Conservation (phyloP, 2,797 vertebrate genomes). For the Alosa sapidissima region DNA sequence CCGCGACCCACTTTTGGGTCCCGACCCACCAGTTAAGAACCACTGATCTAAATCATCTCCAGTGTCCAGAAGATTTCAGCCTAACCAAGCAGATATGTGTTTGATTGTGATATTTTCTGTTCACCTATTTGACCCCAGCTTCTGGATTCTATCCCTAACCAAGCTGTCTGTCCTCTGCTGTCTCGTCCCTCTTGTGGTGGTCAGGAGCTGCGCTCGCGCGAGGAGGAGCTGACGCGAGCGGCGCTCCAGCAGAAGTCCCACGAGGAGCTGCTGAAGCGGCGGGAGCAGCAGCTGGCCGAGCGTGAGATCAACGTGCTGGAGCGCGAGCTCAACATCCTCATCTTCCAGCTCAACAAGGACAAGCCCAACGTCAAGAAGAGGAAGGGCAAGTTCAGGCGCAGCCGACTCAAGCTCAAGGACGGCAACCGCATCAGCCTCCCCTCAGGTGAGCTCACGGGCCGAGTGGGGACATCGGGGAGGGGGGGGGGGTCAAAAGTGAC, state of each 20-base stretch:
- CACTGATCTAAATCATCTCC: too few species aligned
- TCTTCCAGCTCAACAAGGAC: conserved; percentile 95
- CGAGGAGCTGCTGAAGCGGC: conserved; percentile 86
- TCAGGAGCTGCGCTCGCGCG: conserved; percentile 90
- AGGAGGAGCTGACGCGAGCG: conserved; percentile 89
- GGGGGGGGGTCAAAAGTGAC: neutral
- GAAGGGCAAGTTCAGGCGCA: conserved; percentile 92
- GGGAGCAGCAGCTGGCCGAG: conserved; percentile 90
- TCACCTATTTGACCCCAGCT: neutral
- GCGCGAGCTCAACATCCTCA: conserved; percentile 92
- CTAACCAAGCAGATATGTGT: neutral
- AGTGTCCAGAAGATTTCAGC: neutral
- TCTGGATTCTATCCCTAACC: too few species aligned
- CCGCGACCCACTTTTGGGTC: too few species aligned
- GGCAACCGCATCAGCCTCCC: conserved; percentile 95
- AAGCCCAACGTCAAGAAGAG: conserved; percentile 93
- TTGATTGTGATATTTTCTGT: neutral
- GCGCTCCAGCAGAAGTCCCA: conserved; percentile 94
- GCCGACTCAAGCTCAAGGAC: conserved; percentile 90
- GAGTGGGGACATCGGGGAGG: neutral
- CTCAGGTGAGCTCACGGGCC: conserved; percentile 81
- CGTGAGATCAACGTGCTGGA: conserved; percentile 92
- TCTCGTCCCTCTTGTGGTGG: neutral
- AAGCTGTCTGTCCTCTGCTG: too few species aligned
- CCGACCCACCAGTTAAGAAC: too few species aligned